Percentiles rank a stretch among this genome's conserved stretches.
Evolutionary conservation across 2,113 vertebrate genomes (phyloP).

Genomic region (Chionomys nivalis): DNA sequence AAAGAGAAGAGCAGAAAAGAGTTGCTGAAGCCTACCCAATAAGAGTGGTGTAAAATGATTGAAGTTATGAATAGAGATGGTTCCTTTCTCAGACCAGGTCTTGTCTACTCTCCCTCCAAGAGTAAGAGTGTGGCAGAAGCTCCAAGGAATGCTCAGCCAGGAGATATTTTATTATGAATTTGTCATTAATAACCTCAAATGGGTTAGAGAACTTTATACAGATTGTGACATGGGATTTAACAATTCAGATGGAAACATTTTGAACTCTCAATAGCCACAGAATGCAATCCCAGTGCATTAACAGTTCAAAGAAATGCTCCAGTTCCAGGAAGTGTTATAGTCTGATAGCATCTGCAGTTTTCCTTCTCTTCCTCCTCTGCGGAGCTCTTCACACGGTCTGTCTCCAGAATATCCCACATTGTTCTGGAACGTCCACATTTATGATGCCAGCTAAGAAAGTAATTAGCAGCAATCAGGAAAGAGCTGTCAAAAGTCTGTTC

Average conservation of each 20-base stretch:
- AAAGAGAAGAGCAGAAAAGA: background rate
- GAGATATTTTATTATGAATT: background rate
- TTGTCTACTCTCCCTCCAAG: background rate
- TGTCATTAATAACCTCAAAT: background rate
- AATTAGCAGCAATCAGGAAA: background rate
- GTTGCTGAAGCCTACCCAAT: no score
- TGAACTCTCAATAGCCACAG: background rate
- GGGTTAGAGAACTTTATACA: background rate
- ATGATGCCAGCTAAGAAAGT: background rate
- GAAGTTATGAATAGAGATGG: background rate
- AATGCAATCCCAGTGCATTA: background rate
- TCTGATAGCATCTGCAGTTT: background rate
- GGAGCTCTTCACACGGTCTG: background rate
- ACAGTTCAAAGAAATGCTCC: background rate
- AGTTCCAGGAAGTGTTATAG: background rate
- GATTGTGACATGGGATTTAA: background rate
- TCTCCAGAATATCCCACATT: background rate
- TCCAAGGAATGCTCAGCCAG: background rate
- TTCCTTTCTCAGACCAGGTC: background rate
- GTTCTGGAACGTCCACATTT: background rate
- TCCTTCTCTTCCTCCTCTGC: background rate
- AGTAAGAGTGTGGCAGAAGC: background rate
- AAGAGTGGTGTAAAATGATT: background rate
- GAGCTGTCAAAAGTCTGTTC: background rate
- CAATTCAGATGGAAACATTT: no score